Base-by-base conservation (phyloP, 2,113 vertebrate species). In the Noturus placidus region DNA sequence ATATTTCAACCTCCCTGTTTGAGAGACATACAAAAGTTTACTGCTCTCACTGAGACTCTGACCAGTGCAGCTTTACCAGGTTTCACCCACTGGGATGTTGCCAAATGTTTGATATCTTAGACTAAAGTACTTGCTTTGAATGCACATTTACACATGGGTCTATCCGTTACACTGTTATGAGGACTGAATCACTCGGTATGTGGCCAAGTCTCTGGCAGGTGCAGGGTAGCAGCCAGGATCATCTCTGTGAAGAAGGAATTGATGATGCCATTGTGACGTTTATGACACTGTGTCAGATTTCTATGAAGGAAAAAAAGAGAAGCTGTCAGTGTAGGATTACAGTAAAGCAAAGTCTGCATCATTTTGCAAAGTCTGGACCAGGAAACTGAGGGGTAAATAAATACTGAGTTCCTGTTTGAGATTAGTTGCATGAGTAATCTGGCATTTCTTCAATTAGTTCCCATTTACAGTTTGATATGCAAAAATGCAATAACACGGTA, bases 101-200 rank as follows among this genome's bases (percentile, higher is more conserved):
- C 94, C 94, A 95, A 94, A 92, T 91, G 92, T 95, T 95, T 95
- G 95, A 95, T 93, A 95, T 94, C 91, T 89, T 92, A 95, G 92
- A 94, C 92, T 91, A 91, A 94, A 91, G 89, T 91, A 93, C 92
- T 90, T 88, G 89, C 92, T 93, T 94, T 94, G 92, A 93, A 92
- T 89, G 88, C 90, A 84, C 84, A 89, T 85, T 90, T 90, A 91
- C 90, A 91, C 88, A 89, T 91, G 92, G 89, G 78, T 61, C 90
- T 91, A 87, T 86, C 92, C 84, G 70, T 92, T 92, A 88, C 90
- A 91, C 91, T 82, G 79, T 87, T 59, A 84, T 78, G 89, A 85
- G 89, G 90, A 91, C 90, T 74, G 87, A 91, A 92, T 92, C 88
- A 56, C 84, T 79, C 82, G 88, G 86, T 80, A 89, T 77, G 83